Conservation (phyloP, 2,888 invertebrate genomes). For the Amiota minor region DNA sequence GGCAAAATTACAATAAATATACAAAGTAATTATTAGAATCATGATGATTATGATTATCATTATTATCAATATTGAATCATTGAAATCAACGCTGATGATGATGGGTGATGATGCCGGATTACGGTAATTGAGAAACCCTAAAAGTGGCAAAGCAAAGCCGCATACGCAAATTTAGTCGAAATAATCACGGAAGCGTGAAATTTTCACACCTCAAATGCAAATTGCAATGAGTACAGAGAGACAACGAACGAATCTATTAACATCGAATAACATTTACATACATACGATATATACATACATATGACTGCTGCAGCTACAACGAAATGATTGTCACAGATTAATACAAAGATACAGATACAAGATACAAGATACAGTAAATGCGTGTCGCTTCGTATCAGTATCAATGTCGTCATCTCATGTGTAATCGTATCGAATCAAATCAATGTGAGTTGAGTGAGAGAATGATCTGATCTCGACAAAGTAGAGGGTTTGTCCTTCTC, state of each 20-base stretch:
- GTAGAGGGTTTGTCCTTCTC: too few species aligned
- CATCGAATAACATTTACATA: slow-evolving; percentile 11
- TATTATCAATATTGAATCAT: background rate
- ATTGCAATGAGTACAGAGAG: slow-evolving; percentile 32
- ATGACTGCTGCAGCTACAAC: too few species aligned
- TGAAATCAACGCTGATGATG: slow-evolving; percentile 3
- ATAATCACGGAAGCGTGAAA: slow-evolving; percentile 64
- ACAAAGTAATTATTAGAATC: slow-evolving; percentile 2
- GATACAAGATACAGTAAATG: slow-evolving; percentile 48
- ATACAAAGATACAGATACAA: slow-evolving; percentile 39
- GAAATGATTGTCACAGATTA: slow-evolving; percentile 11
- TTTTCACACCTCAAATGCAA: slow-evolving; percentile 65
- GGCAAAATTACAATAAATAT: slow-evolving; percentile 7
- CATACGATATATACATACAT: background rate
- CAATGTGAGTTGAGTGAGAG: background rate
- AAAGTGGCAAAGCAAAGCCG: slow-evolving; percentile 50
- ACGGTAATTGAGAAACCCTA: slow-evolving; percentile 65
- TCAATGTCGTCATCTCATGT: slow-evolving; percentile 9
- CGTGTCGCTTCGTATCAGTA: slow-evolving; percentile 42
- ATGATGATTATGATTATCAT: too few species aligned
- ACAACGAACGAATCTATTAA: slow-evolving; percentile 61
- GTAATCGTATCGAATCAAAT: background rate
- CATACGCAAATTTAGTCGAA: slow-evolving; percentile 59
- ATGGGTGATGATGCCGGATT: slow-evolving; percentile 40
- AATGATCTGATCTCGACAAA: too few species aligned